Evolutionary conservation across 2,888 invertebrate genomes (phyloP).

Genomic region (Nomada flava): DNA sequence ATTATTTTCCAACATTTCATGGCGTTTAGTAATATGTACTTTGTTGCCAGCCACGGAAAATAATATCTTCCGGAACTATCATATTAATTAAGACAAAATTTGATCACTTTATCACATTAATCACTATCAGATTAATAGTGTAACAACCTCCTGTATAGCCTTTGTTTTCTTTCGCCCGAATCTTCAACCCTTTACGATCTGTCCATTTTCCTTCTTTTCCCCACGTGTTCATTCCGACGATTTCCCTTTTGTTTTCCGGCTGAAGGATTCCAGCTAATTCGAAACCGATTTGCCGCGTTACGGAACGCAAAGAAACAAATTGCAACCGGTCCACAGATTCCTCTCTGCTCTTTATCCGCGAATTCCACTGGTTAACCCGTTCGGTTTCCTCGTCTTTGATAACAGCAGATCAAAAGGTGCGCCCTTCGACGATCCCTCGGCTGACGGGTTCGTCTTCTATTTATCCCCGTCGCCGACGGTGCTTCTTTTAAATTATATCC

Average conservation of each 20-base stretch:
- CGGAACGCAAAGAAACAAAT: slow-evolving; percentile 15
- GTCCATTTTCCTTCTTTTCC: too few species aligned
- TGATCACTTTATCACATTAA: too few species aligned
- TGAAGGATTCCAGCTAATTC: slow-evolving; percentile 23
- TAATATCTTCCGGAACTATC: too few species aligned
- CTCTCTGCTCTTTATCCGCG: neutral
- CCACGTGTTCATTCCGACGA: too few species aligned
- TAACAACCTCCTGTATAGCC: too few species aligned
- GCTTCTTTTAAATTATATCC: slow-evolving; percentile 5
- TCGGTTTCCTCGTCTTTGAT: neutral
- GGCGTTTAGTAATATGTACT: too few species aligned
- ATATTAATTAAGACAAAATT: too few species aligned
- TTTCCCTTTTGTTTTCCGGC: neutral
- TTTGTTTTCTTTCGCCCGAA: too few species aligned
- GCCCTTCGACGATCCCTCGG: neutral
- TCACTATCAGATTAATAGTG: too few species aligned
- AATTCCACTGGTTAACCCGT: slow-evolving; percentile 23
- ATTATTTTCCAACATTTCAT: too few species aligned
- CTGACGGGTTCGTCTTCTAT: neutral
- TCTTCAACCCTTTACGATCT: too few species aligned
- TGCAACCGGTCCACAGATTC: slow-evolving; percentile 1
- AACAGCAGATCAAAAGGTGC: neutral
- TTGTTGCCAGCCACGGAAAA: too few species aligned
- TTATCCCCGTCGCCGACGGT: slow-evolving; percentile 4
- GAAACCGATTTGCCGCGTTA: slow-evolving; percentile 15